Evolutionary conservation across 2,113 vertebrate species (phyloP), one percentile per base, ranked within the genome.

Genomic region (Phainopepla nitens): DNA sequence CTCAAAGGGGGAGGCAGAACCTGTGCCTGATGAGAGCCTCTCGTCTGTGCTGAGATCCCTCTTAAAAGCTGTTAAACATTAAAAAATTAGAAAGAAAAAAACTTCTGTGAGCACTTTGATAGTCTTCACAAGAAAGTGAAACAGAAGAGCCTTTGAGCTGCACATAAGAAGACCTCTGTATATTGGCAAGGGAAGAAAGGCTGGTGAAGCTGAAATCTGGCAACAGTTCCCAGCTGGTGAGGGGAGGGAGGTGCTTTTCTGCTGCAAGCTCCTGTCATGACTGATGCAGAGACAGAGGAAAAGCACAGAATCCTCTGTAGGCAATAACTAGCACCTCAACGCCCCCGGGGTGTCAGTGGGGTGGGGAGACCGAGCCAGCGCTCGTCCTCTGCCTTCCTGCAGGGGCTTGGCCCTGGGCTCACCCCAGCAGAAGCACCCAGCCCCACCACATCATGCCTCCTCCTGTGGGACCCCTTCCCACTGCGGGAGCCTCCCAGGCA

Each of bases 121-220:
- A 94, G 53, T 83, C 53, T n/a, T 91, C 53, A 91, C 58, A 90
- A 76, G 66, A 79, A 91, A 95, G 83, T 80, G 90, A 94, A 89
- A 89, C 56, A 87, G 71, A 94, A 92, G 60, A 87, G 78, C 57
- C 71, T 96, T 96, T 96, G 92, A 96, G 81, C 87, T 81, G 78
- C 50, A 68, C 4, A 2, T 49, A 80, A 96, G 72, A 89, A 91
- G 94, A 93, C 78, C 66, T 76, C 90, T 94, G 70, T 80, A 64
- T 49, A 11, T 76, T 0, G 1, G 44, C 60, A 58, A 13, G 6
- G 56, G 51, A 89, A 90, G 54, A 96, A 94, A 92, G 89, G 66
- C 83, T 90, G 90, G 70, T 6, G 5, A 75, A 94, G 61, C 78
- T 1, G 2, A 86, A 90, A 94, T 86, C 69, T 95, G 90, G 92